Evolutionary conservation across 1,140 invertebrate species (phyloP).

Genomic region (Halictus rubicundus): DNA sequence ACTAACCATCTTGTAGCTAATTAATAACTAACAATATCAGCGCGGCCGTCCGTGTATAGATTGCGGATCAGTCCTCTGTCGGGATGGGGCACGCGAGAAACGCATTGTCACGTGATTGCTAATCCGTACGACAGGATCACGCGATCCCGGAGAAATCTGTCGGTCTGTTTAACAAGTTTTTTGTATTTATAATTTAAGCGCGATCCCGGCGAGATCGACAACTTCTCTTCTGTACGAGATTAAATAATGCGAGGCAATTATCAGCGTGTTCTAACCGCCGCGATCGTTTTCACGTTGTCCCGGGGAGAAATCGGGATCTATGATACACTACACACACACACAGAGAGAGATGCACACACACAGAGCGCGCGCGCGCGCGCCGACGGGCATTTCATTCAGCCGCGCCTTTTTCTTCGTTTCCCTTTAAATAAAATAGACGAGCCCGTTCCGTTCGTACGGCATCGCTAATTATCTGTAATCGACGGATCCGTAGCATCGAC

Average conservation of each 20-base stretch:
- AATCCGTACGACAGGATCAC: constrained; percentile 34
- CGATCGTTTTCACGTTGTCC: no score
- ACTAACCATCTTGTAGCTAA: constrained; percentile 17
- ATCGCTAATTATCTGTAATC: constrained; percentile 30
- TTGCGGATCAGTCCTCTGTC: constrained; percentile 45
- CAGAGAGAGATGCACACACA: no score
- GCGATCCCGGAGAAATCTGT: constrained; percentile 48
- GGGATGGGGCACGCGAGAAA: constrained; percentile 50
- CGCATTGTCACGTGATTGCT: constrained; percentile 62
- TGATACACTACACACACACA: no score
- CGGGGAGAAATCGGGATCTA: no score
- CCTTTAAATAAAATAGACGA: background rate
- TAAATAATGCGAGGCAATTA: background rate
- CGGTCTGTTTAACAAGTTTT: constrained; percentile 22
- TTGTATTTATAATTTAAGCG: background rate
- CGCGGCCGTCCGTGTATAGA: constrained; percentile 36
- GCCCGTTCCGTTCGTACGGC: background rate
- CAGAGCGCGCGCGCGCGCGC: no score
- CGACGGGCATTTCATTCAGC: no score
- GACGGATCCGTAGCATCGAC: constrained; percentile 20
- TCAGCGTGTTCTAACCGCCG: no score
- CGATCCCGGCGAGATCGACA: constrained; percentile 7
- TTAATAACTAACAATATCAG: constrained; percentile 46
- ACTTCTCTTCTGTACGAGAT: background rate
- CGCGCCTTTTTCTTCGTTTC: no score